Base-by-base conservation (phyloP, 2,888 invertebrate genomes). In the Amphipyra berbera region DNA sequence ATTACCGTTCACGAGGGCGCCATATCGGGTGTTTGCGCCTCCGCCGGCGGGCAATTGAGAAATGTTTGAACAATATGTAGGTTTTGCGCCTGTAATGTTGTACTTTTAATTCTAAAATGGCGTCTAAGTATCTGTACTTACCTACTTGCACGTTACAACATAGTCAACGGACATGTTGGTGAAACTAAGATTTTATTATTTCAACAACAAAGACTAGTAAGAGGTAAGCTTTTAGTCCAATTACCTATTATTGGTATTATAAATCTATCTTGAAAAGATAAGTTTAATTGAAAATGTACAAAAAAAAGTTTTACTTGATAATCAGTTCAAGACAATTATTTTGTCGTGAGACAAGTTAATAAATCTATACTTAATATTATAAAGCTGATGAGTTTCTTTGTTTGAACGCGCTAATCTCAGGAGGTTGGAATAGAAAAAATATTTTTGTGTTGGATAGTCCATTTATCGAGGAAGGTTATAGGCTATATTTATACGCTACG, bases 61-160 rank as follows among this genome's bases (percentile, higher is more conserved):
- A 84, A 84, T 86, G 78, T 86, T 86, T 86, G 82, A 82, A 84
- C 85, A 85, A 81, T 83, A 83, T 78, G 78, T 81, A 71, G 72
- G 81, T 78, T 80, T 74, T 74, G 61, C 56, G 58, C 61, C 63
- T 56, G 65, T 78, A 73, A 73, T 68, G 59, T 63, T 68, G 62
- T 73, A 60, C 61, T 66, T 74, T 60, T 79, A 66, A 73, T 61
- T 61, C 35, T 52, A 60, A 45, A 41, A 71, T 57, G 15, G 54
- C 14, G 42, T 40, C 45, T 55, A 30, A 42, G 33, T 54, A 27
- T 44, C 21, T 37, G 14, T 56, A 47, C 61, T 21, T 21, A 21
- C 21, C 21, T 21, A 21, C 21, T 42, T 58, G 47, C 42, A 55
- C 48, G 21, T 58, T 61, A 49, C 35, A 21, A 56, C 14, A 62